Evolutionary conservation across 1,140 invertebrate genomes (phyloP), one percentile per base, ranked within the genome.

Genomic region (Drosophila auraria): DNA sequence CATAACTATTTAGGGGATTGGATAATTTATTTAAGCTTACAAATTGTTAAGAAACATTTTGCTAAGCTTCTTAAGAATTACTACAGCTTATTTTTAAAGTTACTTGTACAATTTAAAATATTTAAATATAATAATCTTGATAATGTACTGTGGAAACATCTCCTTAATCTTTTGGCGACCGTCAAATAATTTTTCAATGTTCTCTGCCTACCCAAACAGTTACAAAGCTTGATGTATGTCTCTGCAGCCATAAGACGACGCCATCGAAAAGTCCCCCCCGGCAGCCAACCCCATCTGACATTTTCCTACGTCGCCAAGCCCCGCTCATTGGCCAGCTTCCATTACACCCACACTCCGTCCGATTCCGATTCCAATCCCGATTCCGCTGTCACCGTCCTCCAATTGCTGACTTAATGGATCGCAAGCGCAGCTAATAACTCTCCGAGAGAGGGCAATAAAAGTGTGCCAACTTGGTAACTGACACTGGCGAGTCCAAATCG

Each of bases 341-440:
- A 78, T 81, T 87, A 84, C 83, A 89, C 83, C 83, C 78, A 87
- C 83, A 49, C 84, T 64, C 40, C 36, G n/a, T 45, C 30, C 50
- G 38, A 44, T 5, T 33, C 36, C 49, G 53, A 20, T 53, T 44
- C 23, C 51, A 36, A 5, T 15, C 54, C 50, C 51, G 40, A 70
- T 20, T 25, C 38, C 56, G 65, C 8, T 60, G 71, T 75, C 61
- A 56, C 45, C 69, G 66, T 62, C 64, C 68, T 82, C 78, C 83
- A 87, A 87, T 87, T 87, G 83, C 56, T 49, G 49, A 78, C 53
- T 72, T 87, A 87, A 87, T 87, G 84, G 84, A 87, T 87, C 70
- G 80, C 84, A 75, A 80, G 83, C 83, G 80, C 83, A 71, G 83
- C 73, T 87, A 87, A 87, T 87, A 87, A 87, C 80, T 80, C 71